Evolutionary conservation across 2,888 invertebrate genomes (phyloP).

Genomic region (Stegana nigrithorax): DNA sequence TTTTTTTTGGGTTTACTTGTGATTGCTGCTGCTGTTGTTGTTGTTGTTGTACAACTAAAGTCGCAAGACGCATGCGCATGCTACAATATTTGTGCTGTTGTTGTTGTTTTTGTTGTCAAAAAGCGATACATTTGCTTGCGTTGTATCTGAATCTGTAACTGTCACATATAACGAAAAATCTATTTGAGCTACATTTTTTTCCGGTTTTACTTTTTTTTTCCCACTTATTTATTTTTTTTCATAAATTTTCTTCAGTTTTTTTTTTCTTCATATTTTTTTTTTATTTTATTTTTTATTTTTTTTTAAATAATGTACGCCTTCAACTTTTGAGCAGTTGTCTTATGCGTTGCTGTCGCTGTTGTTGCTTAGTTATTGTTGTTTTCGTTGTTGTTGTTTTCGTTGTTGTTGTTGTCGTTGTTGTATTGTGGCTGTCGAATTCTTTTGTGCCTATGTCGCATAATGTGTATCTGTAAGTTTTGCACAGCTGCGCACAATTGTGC

Average conservation of each 20-base stretch:
- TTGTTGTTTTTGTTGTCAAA: constrained; percentile 3
- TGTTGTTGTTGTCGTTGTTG: constrained; percentile 2
- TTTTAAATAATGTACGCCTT: constrained; percentile 17
- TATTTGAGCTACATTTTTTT: not conserved
- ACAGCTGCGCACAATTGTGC: not conserved
- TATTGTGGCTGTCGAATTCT: constrained; percentile 11
- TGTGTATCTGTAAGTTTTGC: not conserved
- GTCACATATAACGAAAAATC: constrained; percentile 6
- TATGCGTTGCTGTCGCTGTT: no score
- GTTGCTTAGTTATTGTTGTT: not conserved
- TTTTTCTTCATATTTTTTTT: no score
- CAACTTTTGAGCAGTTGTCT: constrained; percentile 1
- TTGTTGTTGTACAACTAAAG: not conserved
- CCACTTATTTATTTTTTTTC: not conserved
- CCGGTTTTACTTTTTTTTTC: not conserved
- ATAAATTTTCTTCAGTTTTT: not conserved
- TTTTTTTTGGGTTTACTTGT: not conserved
- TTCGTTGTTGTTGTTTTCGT: not conserved
- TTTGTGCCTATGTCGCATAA: constrained; percentile 1
- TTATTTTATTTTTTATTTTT: no score
- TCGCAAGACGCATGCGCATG: no score
- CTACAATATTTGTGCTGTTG: constrained; percentile 12
- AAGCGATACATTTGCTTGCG: no score
- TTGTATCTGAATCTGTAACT: constrained; percentile 13
- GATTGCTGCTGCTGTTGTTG: constrained; percentile 17